phyloP scores from a whole-genome alignment of 2,888 invertebrate genomes.

The Hartigia nigra region DNA sequence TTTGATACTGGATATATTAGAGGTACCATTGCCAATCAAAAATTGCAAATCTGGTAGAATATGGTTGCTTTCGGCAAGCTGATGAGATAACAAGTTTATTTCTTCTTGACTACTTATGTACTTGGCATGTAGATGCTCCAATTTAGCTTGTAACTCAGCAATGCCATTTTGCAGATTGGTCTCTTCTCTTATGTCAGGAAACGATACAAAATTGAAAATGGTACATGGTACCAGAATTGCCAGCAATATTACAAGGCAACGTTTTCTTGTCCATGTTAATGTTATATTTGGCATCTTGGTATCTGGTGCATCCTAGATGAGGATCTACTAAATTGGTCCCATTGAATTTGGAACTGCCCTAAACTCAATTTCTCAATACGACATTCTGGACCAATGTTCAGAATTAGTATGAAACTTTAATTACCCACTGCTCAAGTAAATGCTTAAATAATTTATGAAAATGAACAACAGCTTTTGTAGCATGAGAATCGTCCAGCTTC shows the following conservation, averaged over 20 bases:
- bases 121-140: conserved; percentile 83
- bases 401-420: too few relatives aligned
- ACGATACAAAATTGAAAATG: conserved; percentile 52
- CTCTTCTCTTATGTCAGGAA: conserved; percentile 56
- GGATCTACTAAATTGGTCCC: too few relatives aligned
- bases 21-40: conserved; percentile 63
- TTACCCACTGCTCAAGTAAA: too few relatives aligned
- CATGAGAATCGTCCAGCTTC: too few relatives aligned
- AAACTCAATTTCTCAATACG: too few relatives aligned
- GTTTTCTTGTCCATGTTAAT: conserved; percentile 51
- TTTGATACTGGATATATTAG: conserved; percentile 69
- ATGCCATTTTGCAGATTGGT: conserved; percentile 66
- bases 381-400: too few relatives aligned
- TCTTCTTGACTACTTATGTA: conserved; percentile 83
- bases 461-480: too few relatives aligned
- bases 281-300: conserved; percentile 53
- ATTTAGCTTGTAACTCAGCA: conserved; percentile 80
- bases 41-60: conserved; percentile 58
- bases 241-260: conserved; percentile 53
- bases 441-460: too few relatives aligned
- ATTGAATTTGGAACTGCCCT: too few relatives aligned
- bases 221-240: conserved; percentile 55
- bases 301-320: too few relatives aligned
- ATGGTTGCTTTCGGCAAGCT: conserved; percentile 62
- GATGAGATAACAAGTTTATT: conserved; percentile 76